Base-by-base conservation (phyloP, 2,797 vertebrate genomes). In the Serranus cabrilla region DNA sequence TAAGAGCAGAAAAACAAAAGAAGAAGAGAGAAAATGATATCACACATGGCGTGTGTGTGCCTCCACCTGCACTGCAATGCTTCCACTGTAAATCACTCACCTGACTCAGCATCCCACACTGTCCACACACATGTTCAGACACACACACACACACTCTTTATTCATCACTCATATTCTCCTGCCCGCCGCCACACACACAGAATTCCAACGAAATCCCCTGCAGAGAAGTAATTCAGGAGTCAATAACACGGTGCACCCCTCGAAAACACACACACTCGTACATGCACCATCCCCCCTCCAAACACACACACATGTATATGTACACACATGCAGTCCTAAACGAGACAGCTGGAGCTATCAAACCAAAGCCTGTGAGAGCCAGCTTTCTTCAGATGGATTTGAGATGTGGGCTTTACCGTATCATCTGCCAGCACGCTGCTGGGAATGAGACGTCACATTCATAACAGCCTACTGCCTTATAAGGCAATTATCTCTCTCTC, bases 331-430 rank as follows among this genome's bases (percentile, higher is more conserved):
- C 76, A 80, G 76, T 57, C 73, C 87, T 84, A 63, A 89, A 86
- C 20, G 42, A 92, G 92, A 93, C 93, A 92, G 92, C 92, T 93
- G 92, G 91, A 91, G 90, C 88, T 83, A 89, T 90, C 90, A 89
- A 80, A 87, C 83, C 86, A 87, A 88, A 92, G 87, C 89, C 88
- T 73, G 74, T 8, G 89, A 88, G 90, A 92, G 91, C 84, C 89
- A 88, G 87, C 79, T 86, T 90, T 86, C 91, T 90, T 91, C 87
- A 91, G 91, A 93, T 90, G 91, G 92, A 91, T 91, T 81, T 91
- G 89, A 92, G 86, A 90, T 76, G 87, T 88, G 89, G 90, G 92
- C 89, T 93, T 94, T 91, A 92, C 84, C 74, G 76, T 88, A 86
- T 93, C 88, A 88, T 93, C 91, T 93, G 92, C 91, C 91, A 92